Conservation (phyloP, 2,888 invertebrate genomes). For the Tetropium fuscum region DNA sequence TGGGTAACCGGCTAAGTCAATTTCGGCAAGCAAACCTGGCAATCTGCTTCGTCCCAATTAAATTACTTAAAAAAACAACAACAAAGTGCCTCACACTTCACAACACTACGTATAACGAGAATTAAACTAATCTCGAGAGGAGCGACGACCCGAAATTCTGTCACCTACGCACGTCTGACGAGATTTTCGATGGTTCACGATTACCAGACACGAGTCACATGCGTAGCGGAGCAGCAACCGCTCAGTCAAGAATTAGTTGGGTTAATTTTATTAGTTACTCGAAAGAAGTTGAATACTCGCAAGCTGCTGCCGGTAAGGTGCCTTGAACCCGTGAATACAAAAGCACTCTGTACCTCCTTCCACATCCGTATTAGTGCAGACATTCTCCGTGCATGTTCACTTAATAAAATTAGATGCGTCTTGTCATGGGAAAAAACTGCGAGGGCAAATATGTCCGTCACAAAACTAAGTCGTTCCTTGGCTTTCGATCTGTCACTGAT, state of each 20-base stretch:
- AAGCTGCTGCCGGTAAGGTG: too few relatives aligned
- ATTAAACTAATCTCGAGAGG: neutral
- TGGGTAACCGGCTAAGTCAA: constrained; percentile 10
- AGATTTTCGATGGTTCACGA: too few relatives aligned
- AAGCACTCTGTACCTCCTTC: constrained; percentile 8
- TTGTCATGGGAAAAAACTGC: constrained; percentile 23
- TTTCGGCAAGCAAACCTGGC: constrained; percentile 1
- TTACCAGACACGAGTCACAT: too few relatives aligned
- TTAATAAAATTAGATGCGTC: constrained; percentile 11
- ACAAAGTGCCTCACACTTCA: constrained; percentile 15
- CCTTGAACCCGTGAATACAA: constrained; percentile 21
- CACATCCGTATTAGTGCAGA: constrained; percentile 4
- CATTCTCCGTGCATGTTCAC: neutral
- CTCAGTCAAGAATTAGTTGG: too few relatives aligned
- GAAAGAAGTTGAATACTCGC: too few relatives aligned
- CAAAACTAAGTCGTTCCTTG: constrained; percentile 18
- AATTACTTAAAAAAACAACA: constrained; percentile 14
- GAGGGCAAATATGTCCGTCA: constrained; percentile 9
- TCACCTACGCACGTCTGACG: too few relatives aligned
- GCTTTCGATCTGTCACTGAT: constrained; percentile 5
- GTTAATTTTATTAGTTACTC: too few relatives aligned
- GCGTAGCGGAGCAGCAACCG: too few relatives aligned
- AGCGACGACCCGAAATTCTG: neutral
- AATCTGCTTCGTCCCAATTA: constrained; percentile 8
- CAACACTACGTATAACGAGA: constrained; percentile 16